phyloP scores from a whole-genome alignment of 2,888 invertebrate genomes.

The Dusona sp. region DNA sequence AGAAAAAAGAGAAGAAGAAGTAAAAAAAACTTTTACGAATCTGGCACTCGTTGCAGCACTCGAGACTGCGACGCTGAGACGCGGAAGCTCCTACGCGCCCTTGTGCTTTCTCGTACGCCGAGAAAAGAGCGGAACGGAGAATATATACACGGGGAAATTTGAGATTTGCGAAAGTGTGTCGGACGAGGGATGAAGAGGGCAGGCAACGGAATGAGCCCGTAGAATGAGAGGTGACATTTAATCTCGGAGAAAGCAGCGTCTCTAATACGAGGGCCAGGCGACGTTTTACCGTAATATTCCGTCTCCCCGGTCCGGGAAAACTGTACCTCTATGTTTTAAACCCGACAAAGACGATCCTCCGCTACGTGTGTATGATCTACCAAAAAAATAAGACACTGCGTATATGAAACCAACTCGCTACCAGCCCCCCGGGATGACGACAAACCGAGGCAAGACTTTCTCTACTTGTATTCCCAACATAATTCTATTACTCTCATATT shows the following conservation, averaged over 20 bases:
- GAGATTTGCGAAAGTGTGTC: conserved; percentile 54
- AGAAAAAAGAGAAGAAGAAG: not conserved
- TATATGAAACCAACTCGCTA: conserved; percentile 30
- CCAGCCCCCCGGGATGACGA: conserved; percentile 1
- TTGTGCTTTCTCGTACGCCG: conserved; percentile 25
- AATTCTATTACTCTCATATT: conserved; percentile 14
- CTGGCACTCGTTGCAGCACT: conserved; percentile 44
- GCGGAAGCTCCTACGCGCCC: conserved; percentile 27
- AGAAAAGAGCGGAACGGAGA: conserved; percentile 43
- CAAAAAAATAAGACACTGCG: conserved; percentile 49
- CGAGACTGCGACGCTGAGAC: conserved; percentile 50
- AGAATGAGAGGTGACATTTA: conserved; percentile 77
- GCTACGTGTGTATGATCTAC: conserved; percentile 25
- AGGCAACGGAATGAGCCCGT: conserved; percentile 59
- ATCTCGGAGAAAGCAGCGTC: conserved; percentile 80
- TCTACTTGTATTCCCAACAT: conserved; percentile 17
- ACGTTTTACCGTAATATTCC: conserved; percentile 80
- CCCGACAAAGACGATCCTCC: conserved; percentile 69
- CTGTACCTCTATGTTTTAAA: conserved; percentile 64
- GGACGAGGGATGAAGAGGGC: conserved; percentile 50
- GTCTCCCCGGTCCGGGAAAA: conserved; percentile 74
- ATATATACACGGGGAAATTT: conserved; percentile 44
- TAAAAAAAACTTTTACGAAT: conserved; percentile 30
- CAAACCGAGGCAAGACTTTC: conserved; percentile 37
- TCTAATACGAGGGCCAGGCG: conserved; percentile 58